Base-by-base conservation (phyloP, 2,113 vertebrate genomes). In the Mola mola region DNA sequence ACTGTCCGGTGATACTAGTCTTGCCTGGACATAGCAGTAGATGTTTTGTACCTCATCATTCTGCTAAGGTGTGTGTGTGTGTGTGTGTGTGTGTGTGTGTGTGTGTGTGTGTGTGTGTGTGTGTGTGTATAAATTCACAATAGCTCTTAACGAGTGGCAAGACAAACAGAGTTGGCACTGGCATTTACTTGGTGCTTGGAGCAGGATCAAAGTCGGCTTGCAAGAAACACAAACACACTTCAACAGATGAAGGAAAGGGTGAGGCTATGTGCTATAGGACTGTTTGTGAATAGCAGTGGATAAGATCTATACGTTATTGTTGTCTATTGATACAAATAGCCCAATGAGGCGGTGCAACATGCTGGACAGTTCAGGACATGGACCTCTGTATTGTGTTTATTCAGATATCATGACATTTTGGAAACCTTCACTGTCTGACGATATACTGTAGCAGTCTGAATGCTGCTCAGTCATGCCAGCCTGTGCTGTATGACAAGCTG, bases 111-210 rank as follows among this genome's bases (percentile, higher is more conserved):
- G 77, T 58, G 67, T 49, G 42, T 40, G 58, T 56, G 60, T 22
- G 31, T 44, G 48, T 34, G 68, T 46, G 17, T 13, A n/a, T n/a
- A n/a, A n/a, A n/a, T n/a, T n/a, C n/a, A n/a, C n/a, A n/a, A 25
- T 15, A 50, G 53, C 13, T 13, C 47, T 33, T 33, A 61, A 67
- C 42, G 64, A 43, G 44, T 68, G 75, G 81, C 81, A 86, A 87
- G 71, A 73, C 73, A 87, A 88, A 85, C 77, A 79, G 58, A n/a
- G n/a, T n/a, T 44, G 61, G 69, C 0, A 13, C 55, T 86, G 81
- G 78, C 72, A 81, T 88, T 87, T 82, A 77, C 77, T 63, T 33
- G 62, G 63, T 26, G 58, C 67, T 67, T 25, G 29, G 33, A 76
- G 65, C 26, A 24, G 5, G 37, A 29, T 5, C 9, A 78, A 70